phyloP scores from a whole-genome alignment of 2,888 invertebrate genomes.

The Micoletzkya japonica region DNA sequence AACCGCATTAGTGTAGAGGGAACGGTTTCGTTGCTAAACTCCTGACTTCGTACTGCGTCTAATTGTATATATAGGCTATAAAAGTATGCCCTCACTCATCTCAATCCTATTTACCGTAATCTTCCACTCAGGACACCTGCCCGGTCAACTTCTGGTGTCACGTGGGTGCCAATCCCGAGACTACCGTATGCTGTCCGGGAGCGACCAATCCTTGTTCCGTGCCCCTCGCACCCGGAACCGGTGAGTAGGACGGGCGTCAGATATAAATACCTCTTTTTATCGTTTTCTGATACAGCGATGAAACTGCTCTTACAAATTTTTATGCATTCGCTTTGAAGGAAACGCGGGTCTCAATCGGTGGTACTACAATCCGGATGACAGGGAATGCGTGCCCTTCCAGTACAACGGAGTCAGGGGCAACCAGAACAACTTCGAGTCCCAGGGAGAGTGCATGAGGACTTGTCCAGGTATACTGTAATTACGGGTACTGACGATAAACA shows the following conservation, averaged over 20 bases:
- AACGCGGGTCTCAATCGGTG: slow-evolving; percentile 39
- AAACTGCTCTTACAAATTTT: not conserved
- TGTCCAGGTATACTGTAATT: slow-evolving; percentile 55
- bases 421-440: slow-evolving; percentile 62
- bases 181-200: slow-evolving; percentile 62
- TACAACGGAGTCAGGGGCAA: slow-evolving; percentile 62
- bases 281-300: not conserved
- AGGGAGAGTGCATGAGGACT: slow-evolving; percentile 58
- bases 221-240: slow-evolving; percentile 63
- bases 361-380: slow-evolving; percentile 63
- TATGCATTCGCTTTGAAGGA: not conserved
- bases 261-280: not conserved
- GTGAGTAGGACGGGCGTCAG: slow-evolving; percentile 44
- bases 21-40: not conserved
- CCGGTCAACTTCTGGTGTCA: slow-evolving; percentile 62
- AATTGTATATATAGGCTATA: not conserved
- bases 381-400: slow-evolving; percentile 62
- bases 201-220: slow-evolving; percentile 64
- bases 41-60: not conserved
- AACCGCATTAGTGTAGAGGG: not conserved
- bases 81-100: not conserved
- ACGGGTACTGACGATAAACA: not conserved
- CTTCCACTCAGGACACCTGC: slow-evolving; percentile 48
- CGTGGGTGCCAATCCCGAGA: slow-evolving; percentile 57
- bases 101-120: not conserved